Conservation (phyloP, 2,888 invertebrate species). For the Synergus itoensis region DNA sequence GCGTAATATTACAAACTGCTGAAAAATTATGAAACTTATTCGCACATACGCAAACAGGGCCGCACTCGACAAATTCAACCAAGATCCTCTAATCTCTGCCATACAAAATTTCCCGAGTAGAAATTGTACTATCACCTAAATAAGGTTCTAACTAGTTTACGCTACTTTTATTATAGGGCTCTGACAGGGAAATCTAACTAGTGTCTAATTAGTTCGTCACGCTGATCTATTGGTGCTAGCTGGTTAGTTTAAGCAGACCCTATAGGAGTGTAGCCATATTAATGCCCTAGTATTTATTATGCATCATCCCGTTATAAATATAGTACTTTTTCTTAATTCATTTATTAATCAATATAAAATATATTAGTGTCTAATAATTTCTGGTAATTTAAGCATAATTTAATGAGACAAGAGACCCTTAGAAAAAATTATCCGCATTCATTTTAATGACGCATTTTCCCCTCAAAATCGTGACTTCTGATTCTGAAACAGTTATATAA, state of each 20-base stretch:
- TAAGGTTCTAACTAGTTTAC: too few species aligned
- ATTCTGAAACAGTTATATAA: slow-evolving; percentile 17
- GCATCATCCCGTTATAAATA: too few species aligned
- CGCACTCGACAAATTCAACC: not conserved
- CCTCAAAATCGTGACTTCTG: slow-evolving; percentile 10
- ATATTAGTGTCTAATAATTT: too few species aligned
- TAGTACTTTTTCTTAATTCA: too few species aligned
- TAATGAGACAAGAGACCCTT: not conserved
- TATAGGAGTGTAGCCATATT: too few species aligned
- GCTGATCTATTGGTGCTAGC: too few species aligned
- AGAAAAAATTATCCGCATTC: not conserved
- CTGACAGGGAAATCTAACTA: too few species aligned
- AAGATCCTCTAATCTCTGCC: not conserved
- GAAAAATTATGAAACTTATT: slow-evolving; percentile 25
- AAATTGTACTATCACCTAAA: too few species aligned
- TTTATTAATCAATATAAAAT: too few species aligned
- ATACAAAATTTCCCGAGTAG: not conserved
- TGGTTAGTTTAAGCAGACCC: too few species aligned
- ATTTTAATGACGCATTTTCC: slow-evolving; percentile 13
- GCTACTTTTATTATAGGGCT: too few species aligned
- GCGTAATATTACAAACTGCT: slow-evolving; percentile 12
- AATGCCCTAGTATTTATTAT: too few species aligned
- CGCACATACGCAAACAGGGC: not conserved
- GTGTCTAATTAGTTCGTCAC: fast-evolving
- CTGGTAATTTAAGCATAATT: not conserved